Evolutionary conservation across 37 sponge, comb jelly and placozoan genomes (phyloP).

Genomic region (Oopsacas minuta): DNA sequence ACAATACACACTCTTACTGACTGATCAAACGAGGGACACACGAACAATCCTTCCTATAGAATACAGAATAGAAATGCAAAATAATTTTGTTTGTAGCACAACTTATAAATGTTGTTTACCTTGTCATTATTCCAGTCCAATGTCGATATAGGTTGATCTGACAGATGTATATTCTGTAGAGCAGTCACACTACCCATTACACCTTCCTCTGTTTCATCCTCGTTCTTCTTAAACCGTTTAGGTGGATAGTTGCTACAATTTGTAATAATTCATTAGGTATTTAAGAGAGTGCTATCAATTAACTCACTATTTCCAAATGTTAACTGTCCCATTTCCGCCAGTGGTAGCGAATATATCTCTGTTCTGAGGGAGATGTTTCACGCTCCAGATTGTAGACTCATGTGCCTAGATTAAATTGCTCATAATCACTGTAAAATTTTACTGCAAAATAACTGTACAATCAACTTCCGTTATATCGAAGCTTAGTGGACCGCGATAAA

Average conservation of each 20-base stretch:
- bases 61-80: too few species aligned
- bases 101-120: constrained; percentile 31
- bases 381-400: constrained; percentile 82
- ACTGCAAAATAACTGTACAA: neutral
- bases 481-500: too few species aligned
- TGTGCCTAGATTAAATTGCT: neutral
- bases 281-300: too few species aligned
- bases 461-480: too few species aligned
- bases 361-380: constrained; percentile 86
- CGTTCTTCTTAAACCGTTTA: constrained; percentile 40
- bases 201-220: constrained; percentile 50
- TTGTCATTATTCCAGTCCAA: constrained; percentile 97
- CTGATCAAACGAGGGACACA: constrained; percentile 92
- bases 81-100: too few species aligned
- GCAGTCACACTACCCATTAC: constrained; percentile 68
- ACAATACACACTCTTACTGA: constrained; percentile 83
- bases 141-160: constrained; percentile 86
- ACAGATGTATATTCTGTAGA: constrained; percentile 79
- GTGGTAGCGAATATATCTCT: constrained; percentile 86
- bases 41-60: constrained; percentile 78
- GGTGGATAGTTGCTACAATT: constrained; percentile 76
- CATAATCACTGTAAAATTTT: too few species aligned
- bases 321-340: constrained; percentile 72
- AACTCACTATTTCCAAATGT: constrained; percentile 99
- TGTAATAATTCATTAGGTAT: too few species aligned